These are phyloP conservation scores for Erinaceus europaeus DNA, from an alignment of 2,113 vertebrate genomes.

Conservation along the genomic window DNA sequence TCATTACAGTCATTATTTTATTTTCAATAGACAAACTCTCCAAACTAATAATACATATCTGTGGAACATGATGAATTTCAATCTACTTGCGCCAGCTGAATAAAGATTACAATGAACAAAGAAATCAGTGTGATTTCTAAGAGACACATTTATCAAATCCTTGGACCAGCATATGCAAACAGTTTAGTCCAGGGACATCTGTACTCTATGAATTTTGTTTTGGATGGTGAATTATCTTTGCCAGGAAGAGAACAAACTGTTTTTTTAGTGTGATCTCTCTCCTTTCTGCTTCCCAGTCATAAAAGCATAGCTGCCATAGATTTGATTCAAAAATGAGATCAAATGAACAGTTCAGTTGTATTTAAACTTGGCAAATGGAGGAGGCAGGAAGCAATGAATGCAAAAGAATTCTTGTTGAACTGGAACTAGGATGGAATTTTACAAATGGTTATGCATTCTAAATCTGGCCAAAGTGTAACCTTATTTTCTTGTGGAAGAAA, in stretches of 20 bases:
- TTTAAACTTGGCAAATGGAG: constrained; percentile 36
- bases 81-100: not conserved
- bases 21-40: constrained; percentile 25
- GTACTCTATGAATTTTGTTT: constrained; percentile 36
- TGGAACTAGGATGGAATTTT: constrained; percentile 30
- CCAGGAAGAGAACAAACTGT: constrained; percentile 60
- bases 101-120: constrained; percentile 54
- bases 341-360: constrained; percentile 39
- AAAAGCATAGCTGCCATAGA: constrained; percentile 45
- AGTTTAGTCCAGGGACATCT: constrained; percentile 46
- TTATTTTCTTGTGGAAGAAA: constrained; percentile 10
- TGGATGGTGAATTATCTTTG: not conserved
- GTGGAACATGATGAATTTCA: constrained; percentile 14
- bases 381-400: not conserved
- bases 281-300: constrained; percentile 47
- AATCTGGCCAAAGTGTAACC: not conserved
- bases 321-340: constrained; percentile 52
- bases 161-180: constrained; percentile 16
- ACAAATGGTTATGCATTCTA: not conserved
- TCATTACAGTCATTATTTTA: not conserved
- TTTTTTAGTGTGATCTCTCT: constrained; percentile 30
- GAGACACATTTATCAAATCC: constrained; percentile 47
- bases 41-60: constrained; percentile 11
- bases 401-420: constrained; percentile 19
- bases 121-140: constrained; percentile 53